Evolutionary conservation across 2,113 vertebrate genomes (phyloP).

Genomic region (Megaceryle maxima): DNA sequence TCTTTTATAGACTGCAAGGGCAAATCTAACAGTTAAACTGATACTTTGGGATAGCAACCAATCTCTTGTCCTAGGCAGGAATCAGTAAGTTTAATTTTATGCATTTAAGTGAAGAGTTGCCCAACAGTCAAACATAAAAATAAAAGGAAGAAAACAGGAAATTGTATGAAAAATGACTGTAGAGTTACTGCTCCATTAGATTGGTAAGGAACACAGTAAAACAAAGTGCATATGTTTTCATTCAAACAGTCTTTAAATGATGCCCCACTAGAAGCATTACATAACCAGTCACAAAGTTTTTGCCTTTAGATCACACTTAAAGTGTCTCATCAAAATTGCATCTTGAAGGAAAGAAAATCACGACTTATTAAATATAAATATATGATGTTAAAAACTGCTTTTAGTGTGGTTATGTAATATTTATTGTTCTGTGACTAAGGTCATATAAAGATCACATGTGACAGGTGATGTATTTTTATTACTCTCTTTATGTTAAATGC

Average conservation of each 20-base stretch:
- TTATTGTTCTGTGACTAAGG: slow-evolving; percentile 67
- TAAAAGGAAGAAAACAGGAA: not conserved
- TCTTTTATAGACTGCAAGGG: not conserved
- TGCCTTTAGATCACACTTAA: slow-evolving; percentile 64
- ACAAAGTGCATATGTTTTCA: not conserved
- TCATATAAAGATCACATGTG: slow-evolving; percentile 67
- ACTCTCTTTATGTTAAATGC: slow-evolving; percentile 61
- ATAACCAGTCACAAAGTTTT: slow-evolving; percentile 65
- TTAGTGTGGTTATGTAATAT: slow-evolving; percentile 68
- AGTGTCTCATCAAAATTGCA: slow-evolving; percentile 71
- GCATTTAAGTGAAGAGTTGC: not conserved
- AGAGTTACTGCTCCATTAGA: not conserved
- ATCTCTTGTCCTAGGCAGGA: not conserved
- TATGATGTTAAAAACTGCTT: slow-evolving; percentile 61
- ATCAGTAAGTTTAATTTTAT: not conserved
- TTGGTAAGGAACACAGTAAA: not conserved
- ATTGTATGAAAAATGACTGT: rapidly evolving
- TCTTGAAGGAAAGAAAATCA: slow-evolving; percentile 68
- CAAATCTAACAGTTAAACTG: not conserved
- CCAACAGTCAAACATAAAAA: not conserved
- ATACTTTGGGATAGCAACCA: not conserved
- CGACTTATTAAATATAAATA: slow-evolving; percentile 70
- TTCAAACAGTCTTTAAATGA: slow-evolving; percentile 30
- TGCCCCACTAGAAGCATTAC: slow-evolving; percentile 57
- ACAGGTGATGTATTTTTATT: slow-evolving; percentile 63